A percentile compares a stretch with the other conserved stretches of the same genome.
Evolutionary conservation across 1,140 invertebrate genomes (phyloP).

Genomic region (Philotrypesis tridentata): DNA sequence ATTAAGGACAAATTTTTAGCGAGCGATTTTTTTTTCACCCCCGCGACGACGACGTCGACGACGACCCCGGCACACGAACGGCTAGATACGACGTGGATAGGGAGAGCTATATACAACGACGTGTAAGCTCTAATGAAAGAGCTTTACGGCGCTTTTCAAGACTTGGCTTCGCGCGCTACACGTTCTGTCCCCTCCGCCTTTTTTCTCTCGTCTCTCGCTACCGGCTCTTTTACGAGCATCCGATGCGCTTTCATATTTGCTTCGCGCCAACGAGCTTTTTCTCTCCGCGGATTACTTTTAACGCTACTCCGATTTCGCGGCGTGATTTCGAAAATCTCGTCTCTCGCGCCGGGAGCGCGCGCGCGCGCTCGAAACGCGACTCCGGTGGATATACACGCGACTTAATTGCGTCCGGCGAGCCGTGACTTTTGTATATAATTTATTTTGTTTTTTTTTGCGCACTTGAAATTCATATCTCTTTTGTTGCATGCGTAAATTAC

Average conservation of each 20-base stretch:
- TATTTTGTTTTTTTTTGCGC: too few species aligned
- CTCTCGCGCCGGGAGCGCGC: too few species aligned
- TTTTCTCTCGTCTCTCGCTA: too few species aligned
- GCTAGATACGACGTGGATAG: neutral
- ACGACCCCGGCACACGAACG: neutral
- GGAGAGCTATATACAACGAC: neutral
- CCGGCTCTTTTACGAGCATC: neutral
- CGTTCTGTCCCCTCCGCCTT: neutral
- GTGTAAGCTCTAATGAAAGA: constrained; percentile 33
- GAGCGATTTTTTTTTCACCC: neutral
- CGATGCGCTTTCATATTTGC: neutral
- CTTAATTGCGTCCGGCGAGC: too few species aligned
- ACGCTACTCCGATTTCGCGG: too few species aligned
- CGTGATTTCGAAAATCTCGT: too few species aligned
- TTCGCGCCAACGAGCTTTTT: neutral
- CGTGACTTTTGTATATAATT: too few species aligned
- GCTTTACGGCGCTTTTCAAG: constrained; percentile 1
- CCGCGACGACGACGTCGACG: neutral
- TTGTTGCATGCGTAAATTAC: too few species aligned
- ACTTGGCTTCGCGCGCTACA: neutral
- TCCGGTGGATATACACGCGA: too few species aligned
- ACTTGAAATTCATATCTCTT: too few species aligned
- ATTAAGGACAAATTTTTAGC: constrained; percentile 32
- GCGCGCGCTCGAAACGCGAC: too few species aligned
- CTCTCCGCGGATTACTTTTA: neutral